Evolutionary conservation across 2,888 invertebrate species (phyloP).

Genomic region (Dasysyrphus albostriatus): DNA sequence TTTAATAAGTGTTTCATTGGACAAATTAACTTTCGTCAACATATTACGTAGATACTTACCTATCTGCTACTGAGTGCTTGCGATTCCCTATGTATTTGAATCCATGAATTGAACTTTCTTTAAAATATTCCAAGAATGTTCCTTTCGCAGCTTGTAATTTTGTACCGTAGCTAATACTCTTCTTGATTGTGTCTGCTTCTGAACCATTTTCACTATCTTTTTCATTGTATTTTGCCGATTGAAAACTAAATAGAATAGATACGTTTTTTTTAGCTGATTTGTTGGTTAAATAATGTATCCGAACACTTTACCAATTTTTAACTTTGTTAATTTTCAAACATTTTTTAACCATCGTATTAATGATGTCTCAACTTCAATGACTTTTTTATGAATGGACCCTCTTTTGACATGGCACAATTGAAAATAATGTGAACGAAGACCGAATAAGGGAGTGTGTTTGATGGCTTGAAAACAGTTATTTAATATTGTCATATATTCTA

Average conservation of each 20-base stretch:
- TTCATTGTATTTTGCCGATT: not conserved
- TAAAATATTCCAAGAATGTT: conserved; percentile 51
- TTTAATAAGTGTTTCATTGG: too few species aligned
- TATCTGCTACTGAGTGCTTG: conserved; percentile 37
- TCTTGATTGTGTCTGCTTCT: not conserved
- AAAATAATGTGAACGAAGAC: too few species aligned
- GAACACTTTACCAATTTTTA: not conserved
- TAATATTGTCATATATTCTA: too few species aligned
- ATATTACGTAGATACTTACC: not conserved
- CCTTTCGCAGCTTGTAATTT: not conserved
- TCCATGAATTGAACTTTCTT: conserved; percentile 85
- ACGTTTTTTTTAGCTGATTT: too few species aligned
- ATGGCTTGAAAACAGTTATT: too few species aligned
- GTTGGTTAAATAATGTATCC: too few species aligned
- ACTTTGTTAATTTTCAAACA: not conserved
- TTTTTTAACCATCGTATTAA: too few species aligned
- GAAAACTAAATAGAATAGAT: too few species aligned
- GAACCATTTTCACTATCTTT: not conserved
- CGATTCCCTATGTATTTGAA: conserved; percentile 85
- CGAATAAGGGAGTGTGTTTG: too few species aligned
- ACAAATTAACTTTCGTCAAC: too few species aligned
- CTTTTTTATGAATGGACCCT: not conserved
- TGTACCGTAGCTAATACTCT: not conserved
- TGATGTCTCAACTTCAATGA: too few species aligned
- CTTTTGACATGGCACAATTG: too few species aligned